Base-by-base conservation (phyloP, 2,113 vertebrate genomes). In the Prinia subflava region DNA sequence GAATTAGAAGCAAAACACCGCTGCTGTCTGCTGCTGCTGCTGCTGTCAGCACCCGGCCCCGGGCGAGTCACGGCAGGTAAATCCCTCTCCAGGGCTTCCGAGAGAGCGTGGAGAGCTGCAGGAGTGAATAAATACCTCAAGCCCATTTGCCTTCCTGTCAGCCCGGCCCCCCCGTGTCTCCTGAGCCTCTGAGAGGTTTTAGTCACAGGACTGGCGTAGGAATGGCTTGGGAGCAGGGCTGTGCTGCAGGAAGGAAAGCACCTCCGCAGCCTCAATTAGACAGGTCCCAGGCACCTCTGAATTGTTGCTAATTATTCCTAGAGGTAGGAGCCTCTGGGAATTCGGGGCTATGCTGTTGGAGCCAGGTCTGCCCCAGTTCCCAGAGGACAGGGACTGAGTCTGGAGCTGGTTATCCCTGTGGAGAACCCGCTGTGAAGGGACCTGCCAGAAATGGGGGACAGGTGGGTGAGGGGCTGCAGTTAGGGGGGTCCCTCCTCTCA, bases 111-210 rank as follows among this genome's bases (percentile, higher is more conserved):
- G n/a, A 55, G 56, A 71, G 15, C 81, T 84, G 87, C 60, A 83
- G 87, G 42, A 85, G 50, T 25, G 85, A 68, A 84, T 50, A 78
- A 91, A 89, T 28, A 37, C 65, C 69, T 83, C 62, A 79, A 41
- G n/a, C 12, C 57, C 82, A 13, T 52, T 56, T 5, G 31, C 57
- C 57, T 63, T 52, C 49, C 85, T 76, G 53, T 15, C 87, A 77
- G 50, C 35, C 47, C 3, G 0, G 59, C 56, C 56, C 83, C 83
- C 13, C 13, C 1, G 31, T 4, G 41, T 30, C 68, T 81, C 69
- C 89, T 19, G 80, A 83, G 64, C 63, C 76, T 41, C 55, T 4
- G 46, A 28, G 1, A 15, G 60, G 6, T 49, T 39, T 39, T 42
- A 44, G 19, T 20, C 27, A 9, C 18, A 20, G 46, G 19, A 12